These are phyloP conservation scores for Thecophora atra DNA, from an alignment of 2,888 invertebrate genomes.

Conservation along the genomic window DNA sequence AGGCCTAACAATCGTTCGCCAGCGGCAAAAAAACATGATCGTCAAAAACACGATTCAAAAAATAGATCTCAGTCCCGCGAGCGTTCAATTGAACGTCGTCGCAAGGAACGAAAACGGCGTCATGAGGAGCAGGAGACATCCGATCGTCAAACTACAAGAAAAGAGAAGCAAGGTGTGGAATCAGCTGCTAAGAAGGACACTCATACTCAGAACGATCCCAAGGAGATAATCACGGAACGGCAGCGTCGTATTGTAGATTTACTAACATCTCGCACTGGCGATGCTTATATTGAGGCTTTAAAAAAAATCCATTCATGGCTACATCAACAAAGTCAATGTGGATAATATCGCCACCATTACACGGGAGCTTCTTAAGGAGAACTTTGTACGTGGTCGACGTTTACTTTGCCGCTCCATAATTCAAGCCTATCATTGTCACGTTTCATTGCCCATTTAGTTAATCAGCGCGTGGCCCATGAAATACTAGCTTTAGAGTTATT, in stretches of 20 bases:
- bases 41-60: background rate
- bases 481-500: constrained; percentile 93
- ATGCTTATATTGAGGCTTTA: constrained; percentile 97
- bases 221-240: constrained; percentile 60
- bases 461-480: constrained; percentile 97
- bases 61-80: constrained; percentile 33
- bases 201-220: constrained; percentile 51
- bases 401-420: constrained; percentile 91
- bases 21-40: too few species aligned
- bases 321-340: constrained; percentile 97
- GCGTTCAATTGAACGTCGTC: constrained; percentile 54
- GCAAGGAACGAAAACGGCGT: constrained; percentile 54
- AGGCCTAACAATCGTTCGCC: too few species aligned
- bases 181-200: too few species aligned
- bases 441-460: constrained; percentile 96
- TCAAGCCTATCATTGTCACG: constrained; percentile 93
- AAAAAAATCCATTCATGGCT: constrained; percentile 98
- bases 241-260: constrained; percentile 70
- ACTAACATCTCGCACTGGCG: constrained; percentile 85
- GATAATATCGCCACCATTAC: constrained; percentile 94
- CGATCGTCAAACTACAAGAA: constrained; percentile 43
- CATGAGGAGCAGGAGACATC: constrained; percentile 54
- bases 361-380: constrained; percentile 90
- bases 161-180: background rate
- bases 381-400: constrained; percentile 95